A percentile compares a stretch with the other conserved stretches of the same genome.
Conservation (phyloP, 2,113 vertebrate species). For the Bubo blakistoni region DNA sequence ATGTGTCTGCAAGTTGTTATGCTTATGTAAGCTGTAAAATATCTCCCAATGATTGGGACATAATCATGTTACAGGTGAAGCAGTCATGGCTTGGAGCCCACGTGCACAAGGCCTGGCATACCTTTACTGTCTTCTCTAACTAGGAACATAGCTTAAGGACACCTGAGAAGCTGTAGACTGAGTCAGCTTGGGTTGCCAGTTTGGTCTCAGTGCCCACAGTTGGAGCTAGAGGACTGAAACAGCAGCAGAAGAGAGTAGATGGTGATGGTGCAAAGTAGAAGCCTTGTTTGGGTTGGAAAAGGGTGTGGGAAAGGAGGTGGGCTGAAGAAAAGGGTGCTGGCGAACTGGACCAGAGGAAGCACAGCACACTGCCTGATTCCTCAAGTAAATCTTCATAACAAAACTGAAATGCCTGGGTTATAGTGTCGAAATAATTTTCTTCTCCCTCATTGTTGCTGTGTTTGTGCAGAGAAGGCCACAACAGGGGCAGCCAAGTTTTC, state of each 20-base stretch:
- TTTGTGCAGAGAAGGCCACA: neutral
- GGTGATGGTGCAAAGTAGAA: neutral
- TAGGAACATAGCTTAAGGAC: neutral
- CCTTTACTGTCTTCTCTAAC: neutral
- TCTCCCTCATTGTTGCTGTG: neutral
- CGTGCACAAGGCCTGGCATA: neutral
- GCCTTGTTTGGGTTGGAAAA: neutral
- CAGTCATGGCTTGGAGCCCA: neutral
- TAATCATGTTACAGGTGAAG: neutral
- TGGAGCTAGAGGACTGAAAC: neutral
- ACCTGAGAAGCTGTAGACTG: neutral
- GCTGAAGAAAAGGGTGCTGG: neutral
- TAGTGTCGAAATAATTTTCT: neutral
- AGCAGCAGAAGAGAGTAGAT: neutral
- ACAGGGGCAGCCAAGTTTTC: slow-evolving; percentile 7
- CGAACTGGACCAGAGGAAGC: neutral
- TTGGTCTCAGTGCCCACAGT: neutral
- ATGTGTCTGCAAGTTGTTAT: neutral
- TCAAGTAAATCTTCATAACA: neutral
- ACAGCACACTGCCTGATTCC: neutral
- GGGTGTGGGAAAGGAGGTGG: neutral
- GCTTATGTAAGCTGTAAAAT: neutral
- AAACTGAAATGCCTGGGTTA: neutral
- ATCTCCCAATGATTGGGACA: neutral
- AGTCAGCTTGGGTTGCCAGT: neutral